These are phyloP conservation scores for Nephotettix cincticeps DNA, from an alignment of 1,140 invertebrate genomes.

Conservation along the genomic window DNA sequence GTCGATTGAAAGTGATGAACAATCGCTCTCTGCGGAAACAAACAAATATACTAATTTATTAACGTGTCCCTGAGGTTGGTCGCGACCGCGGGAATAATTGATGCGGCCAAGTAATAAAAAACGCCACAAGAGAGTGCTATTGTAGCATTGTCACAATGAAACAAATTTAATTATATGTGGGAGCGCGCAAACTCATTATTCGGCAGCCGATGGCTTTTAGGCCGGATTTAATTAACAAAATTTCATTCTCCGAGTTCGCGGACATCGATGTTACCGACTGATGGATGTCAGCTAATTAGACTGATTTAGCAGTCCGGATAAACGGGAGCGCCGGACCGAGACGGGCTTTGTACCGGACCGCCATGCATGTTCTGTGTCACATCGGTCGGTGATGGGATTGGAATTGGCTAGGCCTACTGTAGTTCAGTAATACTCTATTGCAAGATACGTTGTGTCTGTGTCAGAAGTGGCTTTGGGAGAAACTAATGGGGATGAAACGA, in stretches of 20 bases:
- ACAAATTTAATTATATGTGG: slow-evolving; percentile 5
- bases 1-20: neutral
- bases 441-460: no score
- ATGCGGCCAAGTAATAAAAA: slow-evolving; percentile 9
- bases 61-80: neutral
- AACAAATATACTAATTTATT: slow-evolving; percentile 17
- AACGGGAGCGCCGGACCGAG: no score
- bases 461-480: no score
- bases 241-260: neutral
- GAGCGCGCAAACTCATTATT: slow-evolving; percentile 8
- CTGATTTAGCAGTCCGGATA: no score
- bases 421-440: no score
- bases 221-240: neutral
- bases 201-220: neutral
- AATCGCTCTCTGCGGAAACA: neutral
- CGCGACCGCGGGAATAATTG: neutral
- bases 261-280: no score
- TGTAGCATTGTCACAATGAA: neutral
- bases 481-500: no score
- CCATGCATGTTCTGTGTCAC: no score
- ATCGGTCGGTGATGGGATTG: no score
- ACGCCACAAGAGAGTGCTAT: neutral
- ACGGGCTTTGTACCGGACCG: no score
- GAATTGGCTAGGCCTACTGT: no score
- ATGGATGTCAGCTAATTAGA: no score